Base-by-base conservation (phyloP, 2,797 vertebrate species). In the Gallirallus australis region DNA sequence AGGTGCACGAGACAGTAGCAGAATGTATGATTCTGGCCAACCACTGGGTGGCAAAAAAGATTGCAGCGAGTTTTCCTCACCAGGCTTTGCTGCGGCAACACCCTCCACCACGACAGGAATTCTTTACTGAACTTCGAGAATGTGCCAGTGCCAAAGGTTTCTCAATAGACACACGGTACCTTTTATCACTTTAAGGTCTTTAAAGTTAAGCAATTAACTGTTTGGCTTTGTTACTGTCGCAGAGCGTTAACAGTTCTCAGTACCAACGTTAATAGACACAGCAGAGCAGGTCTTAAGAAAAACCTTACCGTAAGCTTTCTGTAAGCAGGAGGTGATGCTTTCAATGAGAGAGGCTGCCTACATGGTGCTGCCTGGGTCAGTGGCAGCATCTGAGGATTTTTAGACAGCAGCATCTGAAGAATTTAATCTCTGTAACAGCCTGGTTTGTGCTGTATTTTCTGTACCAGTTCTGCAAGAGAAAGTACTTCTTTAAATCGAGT, bases 1-100 rank as follows among this genome's bases (percentile, higher is more conserved):
- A 99, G 96, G 99, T 99, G 61, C 99, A 99, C 0, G 99, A 99
- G 98, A 99, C 99, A 0, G 99, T 99, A 82, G 99, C 99, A 0
- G 99, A 99, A 89, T 99, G 99, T 93, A 99, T 99, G 99, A 99
- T 99, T 89, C 98, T 99, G 33, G 99, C 99, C 97, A 99, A 99
- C 98, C 99, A 99, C 98, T 99, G 99, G 99, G 99, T 99, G 95
- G 99, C 99, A 17, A 98, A 98, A 94, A 99, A 99, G 97, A 99
- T 99, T 94, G 98, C 98, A 86, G 98, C 99, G 96, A 69, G 66
- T n/a, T 99, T 99, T 90, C 99, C 99, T 9, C 98, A 98, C 7
- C 99, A 98, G 75, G 98, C 99, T 10, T 95, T 99, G 96, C 96
- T 99, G 82, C 98, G 99, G 35, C 98, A 97, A 5, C 99, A 99